Base-by-base conservation (phyloP, 2,113 vertebrate genomes). In the Edolisoma coerulescens region DNA sequence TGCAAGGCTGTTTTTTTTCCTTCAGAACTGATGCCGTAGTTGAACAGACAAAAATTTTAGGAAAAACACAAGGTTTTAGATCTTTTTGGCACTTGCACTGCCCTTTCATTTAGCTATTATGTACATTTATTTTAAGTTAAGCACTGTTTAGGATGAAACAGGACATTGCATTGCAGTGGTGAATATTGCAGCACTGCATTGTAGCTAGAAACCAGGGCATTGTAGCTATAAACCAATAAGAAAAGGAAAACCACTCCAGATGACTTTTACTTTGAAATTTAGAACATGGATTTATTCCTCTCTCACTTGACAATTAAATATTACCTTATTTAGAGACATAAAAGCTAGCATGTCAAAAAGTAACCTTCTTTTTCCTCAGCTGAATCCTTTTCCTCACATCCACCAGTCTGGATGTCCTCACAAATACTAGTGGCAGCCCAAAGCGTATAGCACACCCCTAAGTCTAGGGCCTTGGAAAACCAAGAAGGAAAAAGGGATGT, bases 1-100 rank as follows among this genome's bases (percentile, higher is more conserved):
- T 28, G 9, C 0, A 1, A 84, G 30, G 32, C 9, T 81, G 27
- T 0, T 4, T 33, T 75, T 35, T 74, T 21, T n/a, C 10, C 11
- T 77, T 47, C 27, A n/a, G 42, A 74, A 61, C 24, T 30, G 37
- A 56, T 49, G 14, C 6, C 30, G 28, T 14, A 49, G 22, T 21
- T 85, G 23, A 90, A 84, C 54, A 92, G 23, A 65, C 9, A 35
- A 19, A 16, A 88, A 39, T 32, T 15, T 53, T 61, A 79, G 20
- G 20, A 70, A 33, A 79, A 42, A 82, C 26, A 44, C 13, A 60
- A 39, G 16, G 18, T 18, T 35, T 41, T 59, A 65, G 27, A 54
- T 28, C 5, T 87, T 69, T 87, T 47, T 42, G 86, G 50, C 5
- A 42, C 10, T 42, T 59, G 9, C 8, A 47, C 13, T 83, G 32